Conservation (phyloP, 2,888 invertebrate genomes). For the Escarpia spicata region DNA sequence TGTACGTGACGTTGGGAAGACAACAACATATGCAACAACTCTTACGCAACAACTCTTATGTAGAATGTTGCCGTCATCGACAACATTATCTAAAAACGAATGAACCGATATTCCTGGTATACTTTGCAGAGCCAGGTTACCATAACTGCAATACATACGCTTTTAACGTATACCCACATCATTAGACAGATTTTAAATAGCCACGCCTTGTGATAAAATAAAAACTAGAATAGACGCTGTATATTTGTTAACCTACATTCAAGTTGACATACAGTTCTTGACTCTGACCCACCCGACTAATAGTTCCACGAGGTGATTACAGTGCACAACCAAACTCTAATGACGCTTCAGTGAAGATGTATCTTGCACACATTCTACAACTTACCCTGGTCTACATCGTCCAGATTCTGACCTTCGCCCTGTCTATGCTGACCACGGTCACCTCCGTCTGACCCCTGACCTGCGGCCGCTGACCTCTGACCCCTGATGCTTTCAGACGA, state of each 20-base stretch:
- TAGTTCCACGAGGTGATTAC: not conserved
- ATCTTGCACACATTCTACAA: not conserved
- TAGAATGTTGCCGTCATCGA: no score
- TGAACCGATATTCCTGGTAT: not conserved
- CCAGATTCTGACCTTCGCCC: slow-evolving; percentile 16
- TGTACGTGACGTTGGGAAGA: no score
- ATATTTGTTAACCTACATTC: not conserved
- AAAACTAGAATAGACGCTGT: not conserved
- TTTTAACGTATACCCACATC: no score
- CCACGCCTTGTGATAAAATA: not conserved
- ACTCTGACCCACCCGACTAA: no score
- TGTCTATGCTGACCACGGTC: not conserved
- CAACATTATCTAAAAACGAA: no score
- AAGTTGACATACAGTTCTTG: not conserved
- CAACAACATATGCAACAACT: no score
- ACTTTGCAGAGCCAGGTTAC: not conserved
- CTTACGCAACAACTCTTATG: no score
- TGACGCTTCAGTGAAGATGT: not conserved
- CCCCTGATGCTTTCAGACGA: not conserved
- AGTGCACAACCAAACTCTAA: not conserved
- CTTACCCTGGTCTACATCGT: not conserved
- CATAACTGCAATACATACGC: no score
- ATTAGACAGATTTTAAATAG: no score
- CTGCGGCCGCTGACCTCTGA: not conserved
- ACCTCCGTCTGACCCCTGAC: slow-evolving; percentile 10